Evolutionary conservation across 92 coral and sea anemone genomes (phyloP), one percentile per base, ranked within the genome.

Genomic region (Epizoanthus illoricatus): DNA sequence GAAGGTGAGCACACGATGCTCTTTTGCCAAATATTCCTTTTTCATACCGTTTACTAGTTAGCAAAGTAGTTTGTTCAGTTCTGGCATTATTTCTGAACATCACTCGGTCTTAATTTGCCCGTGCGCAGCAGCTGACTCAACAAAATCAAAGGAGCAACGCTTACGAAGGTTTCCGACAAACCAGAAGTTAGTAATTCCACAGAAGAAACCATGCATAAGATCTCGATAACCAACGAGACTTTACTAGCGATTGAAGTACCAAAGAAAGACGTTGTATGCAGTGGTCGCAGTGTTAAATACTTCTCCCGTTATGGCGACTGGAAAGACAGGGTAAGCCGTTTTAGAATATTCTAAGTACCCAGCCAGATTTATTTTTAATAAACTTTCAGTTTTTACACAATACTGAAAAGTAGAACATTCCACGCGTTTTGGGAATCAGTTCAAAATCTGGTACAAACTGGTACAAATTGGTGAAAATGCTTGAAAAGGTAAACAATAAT

Each of bases 281-380:
- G 17, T 12, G 82, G 82, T 1, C 45, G n/a, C 5, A 78, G 15
- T 63, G 72, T 78, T 23, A 78, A 78, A 42, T 78, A 78, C 24
- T 78, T 78, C 71, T 78, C 82, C 20, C 82, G 82, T 19, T 63
- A 63, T 63, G 82, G 33, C 45, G 15, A 78, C 58, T 78, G 56
- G 71, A 72, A 78, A 45, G 66, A 78, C 0, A 78, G 17, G 66
- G 82, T 78, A 7, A 43, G 82, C 40, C n/a, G 1, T 6, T 4
- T 6, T 15, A 52, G 56, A 52, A 52, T 52, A 52, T 52, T 52
- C 56, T 1, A 65, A 28, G 42, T 28, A 65, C 13, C 16, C 15
- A 52, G 1, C 10, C 12, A 52, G 16, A 52, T 9, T 52, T 3
- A n/a, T 2, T 52, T 52, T 52, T 49, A 49, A 49, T 0, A 49